Conservation (phyloP, 2,113 vertebrate genomes). For the Syngnathus typhle region DNA sequence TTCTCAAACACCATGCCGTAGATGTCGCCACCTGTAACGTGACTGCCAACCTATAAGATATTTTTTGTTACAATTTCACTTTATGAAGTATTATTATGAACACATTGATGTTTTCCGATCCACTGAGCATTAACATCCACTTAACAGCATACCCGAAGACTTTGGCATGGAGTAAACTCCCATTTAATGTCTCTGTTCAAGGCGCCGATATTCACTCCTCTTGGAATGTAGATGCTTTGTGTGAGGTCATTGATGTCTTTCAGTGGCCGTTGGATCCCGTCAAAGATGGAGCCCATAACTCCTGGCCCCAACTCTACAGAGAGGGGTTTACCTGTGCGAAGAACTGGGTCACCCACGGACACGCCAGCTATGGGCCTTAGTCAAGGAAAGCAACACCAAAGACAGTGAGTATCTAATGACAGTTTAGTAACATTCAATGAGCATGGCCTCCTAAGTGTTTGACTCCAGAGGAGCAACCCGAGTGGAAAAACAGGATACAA, state of each 20-base stretch:
- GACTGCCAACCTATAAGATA: conserved; percentile 81
- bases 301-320: conserved; percentile 95
- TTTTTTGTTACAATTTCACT: neutral
- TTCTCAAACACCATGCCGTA: conserved; percentile 90
- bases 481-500: conserved; percentile 82
- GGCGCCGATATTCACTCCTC: conserved; percentile 92
- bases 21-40: conserved; percentile 94
- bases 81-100: neutral
- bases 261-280: conserved; percentile 94
- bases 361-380: conserved; percentile 79
- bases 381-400: conserved; percentile 66
- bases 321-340: conserved; percentile 94
- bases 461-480: neutral
- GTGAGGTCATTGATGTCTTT: conserved; percentile 89
- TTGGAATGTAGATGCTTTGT: conserved; percentile 94
- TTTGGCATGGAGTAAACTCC: conserved; percentile 87
- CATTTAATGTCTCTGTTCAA: conserved; percentile 89
- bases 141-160: conserved; percentile 73
- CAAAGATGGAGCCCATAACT: conserved; percentile 98
- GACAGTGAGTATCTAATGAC: neutral
- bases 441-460: neutral
- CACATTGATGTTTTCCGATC: neutral
- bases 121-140: neutral
- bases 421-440: neutral
- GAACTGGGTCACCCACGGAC: conserved; percentile 95